Base-by-base conservation (phyloP, 2,113 vertebrate species). In the Dicrurus megarhynchus region DNA sequence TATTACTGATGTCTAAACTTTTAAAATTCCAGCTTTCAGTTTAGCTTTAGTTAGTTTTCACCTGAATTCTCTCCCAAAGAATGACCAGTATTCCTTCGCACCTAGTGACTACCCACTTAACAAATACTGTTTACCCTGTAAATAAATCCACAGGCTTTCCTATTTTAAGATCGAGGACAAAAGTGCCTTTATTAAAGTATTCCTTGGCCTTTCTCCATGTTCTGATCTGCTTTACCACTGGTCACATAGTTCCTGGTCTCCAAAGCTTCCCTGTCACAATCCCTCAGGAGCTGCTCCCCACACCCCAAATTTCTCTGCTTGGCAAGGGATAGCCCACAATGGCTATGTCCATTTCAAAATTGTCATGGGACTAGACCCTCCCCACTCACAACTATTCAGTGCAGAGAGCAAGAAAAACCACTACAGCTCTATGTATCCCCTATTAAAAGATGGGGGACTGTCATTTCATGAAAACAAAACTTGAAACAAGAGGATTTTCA, bases 81-180 rank as follows among this genome's bases (percentile, higher is more conserved):
- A 61, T 13, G 16, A 53, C 57, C 6, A 3, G 15, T 57, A 57
- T 69, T 79, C 39, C 70, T 59, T 42, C 0, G 0, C 60, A 77
- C 28, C 41, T 52, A n/a, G 20, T 52, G 41, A 64, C 81, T 68
- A 44, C 44, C 33, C 35, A 41, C 73, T 68, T 71, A 78, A 92
- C 83, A 95, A 95, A 84, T 44, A 52, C 74, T 65, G 79, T 84
- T 95, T 82, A 87, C 71, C 63, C 50, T 67, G 63, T 44, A 80
- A 97, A 95, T 78, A 96, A 87, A 84, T 85, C 88, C 69, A 70
- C 64, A 89, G 74, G 55, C 67, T 75, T 90, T 90, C 76, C 92
- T 81, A 95, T 87, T 90, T 89, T 64, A 80, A 93, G 83, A 68
- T 56, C 16, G 35, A 84, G 85, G 79, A 84, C 84, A 90, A 94